Evolutionary conservation across 2,113 vertebrate genomes (phyloP), one percentile per base, ranked within the genome.

Genomic region (Malurus cyaneus): DNA sequence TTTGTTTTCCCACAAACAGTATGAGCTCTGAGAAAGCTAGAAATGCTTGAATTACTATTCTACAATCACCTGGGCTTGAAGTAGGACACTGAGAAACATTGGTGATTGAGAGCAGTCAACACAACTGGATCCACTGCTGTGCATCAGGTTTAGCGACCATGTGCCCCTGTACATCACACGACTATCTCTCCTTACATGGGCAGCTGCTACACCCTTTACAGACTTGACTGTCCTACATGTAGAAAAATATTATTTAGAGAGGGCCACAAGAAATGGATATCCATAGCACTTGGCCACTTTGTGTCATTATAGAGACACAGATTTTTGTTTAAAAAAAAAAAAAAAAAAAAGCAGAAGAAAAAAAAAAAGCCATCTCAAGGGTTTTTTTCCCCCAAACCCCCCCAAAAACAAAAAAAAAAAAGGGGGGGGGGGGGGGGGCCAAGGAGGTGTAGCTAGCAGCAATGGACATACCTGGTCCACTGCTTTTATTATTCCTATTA

Each of bases 191-290:
- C 71, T 62, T 46, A 21, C n/a, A 44, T 5, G 2, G 9, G 7
- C 54, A 77, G 18, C 32, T 80, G 19, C 39, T 56, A 52, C 5
- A 46, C 0, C 2, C 53, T 53, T 57, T 41, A 44, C 46, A 61
- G 26, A 31, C 25, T 3, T 26, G 11, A 80, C 7, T 11, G 39
- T 6, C 31, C 49, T 50, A 17, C 7, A 2, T 0, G 2, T 5
- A 42, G 7, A 29, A 79, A 87, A 56, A 76, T 53, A 15, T 41
- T 10, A 34, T 29, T 67, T 57, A 76, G 15, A n/a, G 14, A 57
- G 16, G 32, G 32, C 18, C 54, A 62, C 34, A 49, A 57, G 26
- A 44, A 15, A 85, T 12, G 49, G 70, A 41, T 32, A 84, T n/a
- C 25, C 18, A 18, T 3, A 9, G n/a, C 31, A 62, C 18, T 56